phyloP scores from a whole-genome alignment of 2,888 invertebrate genomes.

The Carcina quercana region DNA sequence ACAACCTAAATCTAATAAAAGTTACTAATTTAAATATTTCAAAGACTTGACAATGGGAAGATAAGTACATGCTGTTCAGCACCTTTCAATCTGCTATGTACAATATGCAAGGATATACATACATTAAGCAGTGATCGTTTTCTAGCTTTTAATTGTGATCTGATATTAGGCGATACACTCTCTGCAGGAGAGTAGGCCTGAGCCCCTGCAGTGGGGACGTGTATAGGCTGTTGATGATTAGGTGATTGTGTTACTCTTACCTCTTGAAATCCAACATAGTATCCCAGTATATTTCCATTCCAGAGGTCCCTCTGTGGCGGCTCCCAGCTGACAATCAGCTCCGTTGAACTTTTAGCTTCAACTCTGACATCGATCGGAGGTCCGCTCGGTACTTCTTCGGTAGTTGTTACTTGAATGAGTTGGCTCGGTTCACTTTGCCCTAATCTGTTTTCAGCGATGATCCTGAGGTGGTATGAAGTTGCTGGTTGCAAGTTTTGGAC shows the following conservation, averaged over 20 bases:
- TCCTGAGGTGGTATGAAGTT: conserved; percentile 89
- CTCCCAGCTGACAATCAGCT: conserved; percentile 89
- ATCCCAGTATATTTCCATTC: conserved; percentile 91
- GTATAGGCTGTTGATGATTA: too few species aligned
- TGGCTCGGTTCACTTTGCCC: conserved; percentile 92
- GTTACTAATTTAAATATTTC: too few species aligned
- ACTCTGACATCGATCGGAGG: conserved; percentile 87
- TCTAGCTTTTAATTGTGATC: too few species aligned
- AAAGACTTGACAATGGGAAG: too few species aligned
- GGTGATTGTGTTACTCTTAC: conserved; percentile 38
- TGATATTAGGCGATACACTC: too few species aligned
- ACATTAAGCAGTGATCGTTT: too few species aligned
- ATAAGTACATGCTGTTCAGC: too few species aligned
- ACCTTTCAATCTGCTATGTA: too few species aligned
- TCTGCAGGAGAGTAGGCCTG: too few species aligned
- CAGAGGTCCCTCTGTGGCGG: conserved; percentile 89
- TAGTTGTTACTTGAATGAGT: conserved; percentile 88
- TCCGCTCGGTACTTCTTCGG: conserved; percentile 89
- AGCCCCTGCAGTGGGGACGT: too few species aligned
- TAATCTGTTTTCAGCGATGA: conserved; percentile 91
- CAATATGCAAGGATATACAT: too few species aligned
- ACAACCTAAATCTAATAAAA: too few species aligned
- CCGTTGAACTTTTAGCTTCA: conserved; percentile 89
- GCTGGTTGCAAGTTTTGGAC: conserved; percentile 89
- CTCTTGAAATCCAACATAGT: conserved; percentile 90